phyloP scores from a whole-genome alignment of 2,888 invertebrate genomes.

The Agrilus biguttatus region DNA sequence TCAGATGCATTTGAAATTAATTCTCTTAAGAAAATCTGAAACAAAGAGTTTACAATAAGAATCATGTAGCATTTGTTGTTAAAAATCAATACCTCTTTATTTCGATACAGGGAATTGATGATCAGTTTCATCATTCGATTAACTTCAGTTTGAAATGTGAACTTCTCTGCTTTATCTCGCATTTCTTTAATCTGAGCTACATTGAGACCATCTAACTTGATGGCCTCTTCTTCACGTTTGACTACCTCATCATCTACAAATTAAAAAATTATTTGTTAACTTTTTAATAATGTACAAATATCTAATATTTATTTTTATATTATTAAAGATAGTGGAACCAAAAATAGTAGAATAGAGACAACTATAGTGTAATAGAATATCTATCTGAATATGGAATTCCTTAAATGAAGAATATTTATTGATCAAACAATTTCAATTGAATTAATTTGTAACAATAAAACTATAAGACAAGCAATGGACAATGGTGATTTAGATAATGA shows the following conservation, averaged over 20 bases:
- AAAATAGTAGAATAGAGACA: too few relatives aligned
- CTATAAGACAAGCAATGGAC: too few relatives aligned
- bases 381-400: too few relatives aligned
- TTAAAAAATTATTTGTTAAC: background rate
- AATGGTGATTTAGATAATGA: too few relatives aligned
- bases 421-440: too few relatives aligned
- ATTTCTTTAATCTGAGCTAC: constrained; percentile 88
- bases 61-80: background rate
- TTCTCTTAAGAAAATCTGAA: constrained; percentile 87
- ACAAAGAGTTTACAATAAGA: constrained; percentile 11
- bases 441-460: too few relatives aligned
- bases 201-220: constrained; percentile 87
- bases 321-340: too few relatives aligned
- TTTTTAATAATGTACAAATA: too few relatives aligned
- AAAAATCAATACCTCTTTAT: constrained; percentile 66
- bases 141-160: constrained; percentile 93
- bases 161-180: constrained; percentile 75
- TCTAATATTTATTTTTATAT: too few relatives aligned
- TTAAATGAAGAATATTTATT: too few relatives aligned
- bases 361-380: too few relatives aligned
- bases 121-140: constrained; percentile 99
- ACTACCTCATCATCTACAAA: constrained; percentile 73
- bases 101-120: constrained; percentile 96
- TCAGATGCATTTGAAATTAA: constrained; percentile 98
- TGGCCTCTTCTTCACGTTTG: constrained; percentile 88